These are phyloP conservation scores for Formicarius rufipectus DNA, from an alignment of 2,113 vertebrate genomes.

Conservation along the genomic window DNA sequence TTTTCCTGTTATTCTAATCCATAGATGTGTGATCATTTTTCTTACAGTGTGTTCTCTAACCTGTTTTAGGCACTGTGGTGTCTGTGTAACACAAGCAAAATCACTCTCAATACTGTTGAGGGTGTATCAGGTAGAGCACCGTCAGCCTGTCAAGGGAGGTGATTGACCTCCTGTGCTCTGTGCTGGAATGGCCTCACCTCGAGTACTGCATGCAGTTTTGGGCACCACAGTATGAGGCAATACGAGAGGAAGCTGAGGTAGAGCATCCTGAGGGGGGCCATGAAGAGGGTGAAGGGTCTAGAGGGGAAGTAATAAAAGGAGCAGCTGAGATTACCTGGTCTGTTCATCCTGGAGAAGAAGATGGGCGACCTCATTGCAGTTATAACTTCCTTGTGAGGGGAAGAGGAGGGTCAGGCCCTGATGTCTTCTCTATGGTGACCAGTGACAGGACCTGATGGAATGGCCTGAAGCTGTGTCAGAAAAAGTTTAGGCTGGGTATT, in stretches of 20 bases:
- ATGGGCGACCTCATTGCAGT: not conserved
- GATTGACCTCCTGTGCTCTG: not conserved
- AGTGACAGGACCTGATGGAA: not conserved
- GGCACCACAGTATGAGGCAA: fast-evolving
- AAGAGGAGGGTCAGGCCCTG: not conserved
- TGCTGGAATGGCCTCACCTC: fast-evolving
- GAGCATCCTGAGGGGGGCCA: not conserved
- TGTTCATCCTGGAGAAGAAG: not conserved
- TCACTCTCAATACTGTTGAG: fast-evolving
- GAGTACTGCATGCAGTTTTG: not conserved
- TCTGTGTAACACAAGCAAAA: not conserved
- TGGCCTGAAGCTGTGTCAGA: not conserved
- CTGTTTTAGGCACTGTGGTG: not conserved
- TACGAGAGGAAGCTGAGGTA: not conserved
- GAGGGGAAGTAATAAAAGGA: not conserved
- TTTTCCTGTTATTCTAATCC: not conserved
- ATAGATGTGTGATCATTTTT: not conserved
- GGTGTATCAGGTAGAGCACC: not conserved
- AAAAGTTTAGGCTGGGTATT: not conserved
- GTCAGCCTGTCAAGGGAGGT: not conserved
- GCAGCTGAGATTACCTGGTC: not conserved
- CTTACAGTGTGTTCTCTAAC: not conserved
- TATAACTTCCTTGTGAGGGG: not conserved
- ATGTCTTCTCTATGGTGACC: not conserved
- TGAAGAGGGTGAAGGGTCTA: fast-evolving